A percentile compares a stretch with the other conserved stretches of the same genome.
These are phyloP conservation scores for Euproctis similis DNA, from an alignment of 2,888 invertebrate species.

Conservation along the genomic window DNA sequence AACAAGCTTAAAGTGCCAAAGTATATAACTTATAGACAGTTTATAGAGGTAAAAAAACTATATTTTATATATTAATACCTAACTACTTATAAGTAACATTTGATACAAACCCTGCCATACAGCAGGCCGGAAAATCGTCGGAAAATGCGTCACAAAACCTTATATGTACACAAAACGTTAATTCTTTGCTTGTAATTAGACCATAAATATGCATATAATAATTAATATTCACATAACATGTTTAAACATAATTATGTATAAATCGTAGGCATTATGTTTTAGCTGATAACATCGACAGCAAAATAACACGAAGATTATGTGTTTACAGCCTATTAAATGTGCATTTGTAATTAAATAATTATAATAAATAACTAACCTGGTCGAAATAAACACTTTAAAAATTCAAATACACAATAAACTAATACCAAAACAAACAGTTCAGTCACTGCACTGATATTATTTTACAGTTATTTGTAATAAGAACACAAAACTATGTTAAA, in stretches of 20 bases:
- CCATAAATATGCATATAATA: no score
- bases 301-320: conserved; percentile 3
- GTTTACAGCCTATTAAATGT: no score
- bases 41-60: no score
- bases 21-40: no score
- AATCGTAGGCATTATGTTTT: background rate
- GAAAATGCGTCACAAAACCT: conserved; percentile 24
- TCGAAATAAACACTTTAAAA: conserved; percentile 13
- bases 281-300: conserved; percentile 10
- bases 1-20: no score
- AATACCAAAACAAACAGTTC: conserved; percentile 19
- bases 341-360: background rate
- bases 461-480: conserved; percentile 13
- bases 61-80: no score
- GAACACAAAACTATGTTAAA: conserved; percentile 16
- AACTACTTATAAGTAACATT: no score
- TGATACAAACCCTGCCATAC: conserved; percentile 10
- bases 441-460: conserved; percentile 25
- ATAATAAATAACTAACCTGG: conserved; percentile 13
- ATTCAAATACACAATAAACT: conserved; percentile 20
- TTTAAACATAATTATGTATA: conserved; percentile 3
- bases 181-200: conserved; percentile 3
- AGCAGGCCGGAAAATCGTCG: conserved; percentile 29
- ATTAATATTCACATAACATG: background rate
- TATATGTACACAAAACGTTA: conserved; percentile 2